Base-by-base conservation (phyloP, 2,797 vertebrate species). In the Melanotaenia nigrans region DNA sequence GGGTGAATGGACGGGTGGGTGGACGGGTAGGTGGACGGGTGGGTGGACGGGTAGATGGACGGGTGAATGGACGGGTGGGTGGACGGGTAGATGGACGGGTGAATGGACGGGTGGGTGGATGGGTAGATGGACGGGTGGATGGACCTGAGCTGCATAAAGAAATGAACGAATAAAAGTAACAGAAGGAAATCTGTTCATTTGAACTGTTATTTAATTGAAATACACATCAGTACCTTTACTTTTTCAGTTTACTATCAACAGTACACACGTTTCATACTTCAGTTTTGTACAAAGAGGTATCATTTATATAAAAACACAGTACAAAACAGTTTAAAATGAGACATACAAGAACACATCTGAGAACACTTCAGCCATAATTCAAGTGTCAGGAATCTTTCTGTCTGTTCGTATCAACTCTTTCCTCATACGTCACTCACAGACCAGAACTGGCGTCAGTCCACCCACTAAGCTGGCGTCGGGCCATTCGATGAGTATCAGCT, bases 231-330 rank as follows among this genome's bases (percentile, higher is more conserved):
- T 77, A 90, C 73, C 66, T 67, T 83, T 35, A 66, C 2, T 38
- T 49, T 64, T 68, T 88, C 72, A 83, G 72, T 77, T 86, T 79
- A 83, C 83, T 72, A 83, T 86, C 72, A 79, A 84, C 85, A 90
- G 80, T 86, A 90, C 82, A 81, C 76, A 81, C 60, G 84, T 65
- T 79, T 69, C 82, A 85, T 85, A 85, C 69, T 69, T 75, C 12
- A 1, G 81, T 83, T 91, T 92, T 91, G 89, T 93, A 92, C 91
- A 92, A 91, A 93, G 92, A 94, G 91, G 91, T 93, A 94, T 92
- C 83, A 78, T 81, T 80, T 90, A 92, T 91, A 92, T 84, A 87
- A 84, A 91, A 90, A 86, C 87, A 89, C 87, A 91, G 86, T 90
- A 92, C 87, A 83, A 81, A 78, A 83, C 76, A 79, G 88, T 78